phyloP scores from a whole-genome alignment of 1,140 invertebrate species.

The Paralvinella palmiformis region DNA sequence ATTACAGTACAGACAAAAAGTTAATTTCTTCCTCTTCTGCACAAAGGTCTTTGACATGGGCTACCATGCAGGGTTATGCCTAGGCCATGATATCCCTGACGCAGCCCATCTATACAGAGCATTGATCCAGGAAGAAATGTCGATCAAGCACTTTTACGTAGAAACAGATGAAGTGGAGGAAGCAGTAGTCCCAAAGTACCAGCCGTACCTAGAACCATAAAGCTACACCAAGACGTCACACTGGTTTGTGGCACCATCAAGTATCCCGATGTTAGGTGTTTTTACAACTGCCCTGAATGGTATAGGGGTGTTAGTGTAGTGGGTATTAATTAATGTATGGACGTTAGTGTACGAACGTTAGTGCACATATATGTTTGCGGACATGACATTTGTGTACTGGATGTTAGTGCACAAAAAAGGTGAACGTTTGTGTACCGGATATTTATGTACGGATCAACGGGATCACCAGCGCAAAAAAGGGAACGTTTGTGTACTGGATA shows the following conservation, averaged over 20 bases:
- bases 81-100: conserved; percentile 3
- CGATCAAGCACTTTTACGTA: neutral
- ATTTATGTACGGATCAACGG: no score
- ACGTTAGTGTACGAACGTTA: no score
- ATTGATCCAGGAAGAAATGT: conserved; percentile 4
- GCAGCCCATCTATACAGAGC: neutral
- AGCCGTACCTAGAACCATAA: neutral
- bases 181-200: neutral
- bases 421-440: no score
- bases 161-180: conserved; percentile 1
- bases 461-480: no score
- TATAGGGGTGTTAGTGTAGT: no score
- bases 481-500: no score
- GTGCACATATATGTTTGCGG: no score
- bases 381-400: no score
- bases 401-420: no score
- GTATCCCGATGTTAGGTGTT: conserved; percentile 1
- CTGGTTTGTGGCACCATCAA: neutral
- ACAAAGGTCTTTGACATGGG: conserved; percentile 20
- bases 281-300: neutral
- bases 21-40: conserved; percentile 25
- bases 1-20: conserved; percentile 20
- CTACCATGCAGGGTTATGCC: conserved; percentile 27
- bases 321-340: no score
- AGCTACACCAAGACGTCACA: neutral